Evolutionary conservation across 2,888 invertebrate genomes (phyloP), one percentile per base, ranked within the genome.

Genomic region (Zygaena filipendulae): DNA sequence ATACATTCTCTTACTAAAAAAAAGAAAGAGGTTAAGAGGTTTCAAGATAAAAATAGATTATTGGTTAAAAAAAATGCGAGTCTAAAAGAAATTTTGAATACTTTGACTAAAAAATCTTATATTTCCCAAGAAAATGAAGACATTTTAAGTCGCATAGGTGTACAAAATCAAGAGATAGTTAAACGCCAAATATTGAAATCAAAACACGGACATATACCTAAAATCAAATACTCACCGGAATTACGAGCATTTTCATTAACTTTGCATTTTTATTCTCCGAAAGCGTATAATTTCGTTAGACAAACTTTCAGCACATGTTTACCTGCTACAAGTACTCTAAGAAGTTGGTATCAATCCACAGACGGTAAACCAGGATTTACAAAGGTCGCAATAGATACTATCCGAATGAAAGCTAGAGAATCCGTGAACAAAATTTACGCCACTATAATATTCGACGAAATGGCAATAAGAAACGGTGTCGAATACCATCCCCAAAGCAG

Each of bases 331-430:
- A 21, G 23, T 20, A 33, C 32, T 8, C n/a, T 29, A 10, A 10
- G 7, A 19, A 35, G 29, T 25, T 30, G 32, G 34, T 34, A 34
- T 20, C 24, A 25, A n/a, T 9, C 13, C n/a, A 23, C 30, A 4
- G 28, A 30, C 19, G 34, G 34, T 7, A 11, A 18, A 11, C 30
- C 30, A 16, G 33, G 33, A 7, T 34, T 34, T 24, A 34, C 30
- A 22, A 27, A 25, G 16, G 33, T 27, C 21, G 20, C 30, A 1
- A 25, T 34, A 18, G 19, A 25, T 6, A 30, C 33, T 8, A 10
- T 34, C 10, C 21, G 20, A 25, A 8, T 11, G 3, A 29, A 21
- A 29, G 25, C 21, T 12, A 11, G 13, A 16, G 11, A 14, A 5
- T 11, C 12, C 4, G 16, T 4, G 5, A 13, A 11, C 20, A 32